Base-by-base conservation (phyloP, 2,888 invertebrate genomes). In the Cotesia congregata region DNA sequence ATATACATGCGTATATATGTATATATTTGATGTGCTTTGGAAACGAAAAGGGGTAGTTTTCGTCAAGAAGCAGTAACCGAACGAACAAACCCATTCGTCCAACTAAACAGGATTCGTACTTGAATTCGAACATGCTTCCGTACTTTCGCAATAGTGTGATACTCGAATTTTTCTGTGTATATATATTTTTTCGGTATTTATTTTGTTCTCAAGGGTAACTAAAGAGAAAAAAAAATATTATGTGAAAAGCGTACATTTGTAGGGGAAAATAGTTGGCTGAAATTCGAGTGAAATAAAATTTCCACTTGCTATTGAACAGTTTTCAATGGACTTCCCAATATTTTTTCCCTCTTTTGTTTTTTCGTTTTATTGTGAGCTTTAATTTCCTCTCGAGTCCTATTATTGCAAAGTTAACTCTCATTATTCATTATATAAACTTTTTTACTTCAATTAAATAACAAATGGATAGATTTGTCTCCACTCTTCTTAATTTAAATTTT, bases 1-100 rank as follows among this genome's bases (percentile, higher is more conserved):
- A 69, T 9, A 41, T 50, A 67, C 20, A 20, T 20, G 2, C 20
- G 20, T 20, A 30, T 30, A 3, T 30, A 30, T 30, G 3, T 12
- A 62, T 7, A 50, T 50, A 5, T 61, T 9, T 50, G 4, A 12
- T 50, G 76, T 72, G 60, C 71, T 61, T 69, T 12, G 67, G 12
- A 50, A 74, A 68, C 38, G 71, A 67, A 20, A 61, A 64, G 72
- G 74, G 67, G 76, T 76, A 76, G 62, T 50, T 72, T 76, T 72
- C 69, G 17, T 39, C 64, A 75, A 75, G 67, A 62, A 70, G 74
- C 67, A 76, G 70, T 71, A 69, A 50, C 40, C 17, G 69, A 69
- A 17, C 40, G 41, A 38, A 38, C 65, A 20, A 65, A 38, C 30
- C 65, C 65, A 65, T 38, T 65, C 65, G 65, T 30, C 68, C 61